Conservation (phyloP, 2,888 invertebrate species). For the Drosophila histrio region DNA sequence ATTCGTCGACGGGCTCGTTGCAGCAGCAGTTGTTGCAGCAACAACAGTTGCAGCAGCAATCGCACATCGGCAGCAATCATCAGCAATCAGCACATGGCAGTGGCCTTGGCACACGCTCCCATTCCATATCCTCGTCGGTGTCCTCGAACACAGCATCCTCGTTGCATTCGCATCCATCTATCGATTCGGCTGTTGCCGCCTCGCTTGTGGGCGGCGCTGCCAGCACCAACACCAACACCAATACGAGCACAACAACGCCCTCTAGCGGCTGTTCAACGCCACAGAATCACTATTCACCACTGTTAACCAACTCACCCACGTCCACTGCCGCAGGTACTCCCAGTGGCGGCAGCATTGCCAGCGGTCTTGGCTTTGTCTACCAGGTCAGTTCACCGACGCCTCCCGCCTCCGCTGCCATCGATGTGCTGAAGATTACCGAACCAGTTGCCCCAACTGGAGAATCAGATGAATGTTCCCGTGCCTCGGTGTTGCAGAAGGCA, state of each 20-base stretch:
- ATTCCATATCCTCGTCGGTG: conserved; percentile 78
- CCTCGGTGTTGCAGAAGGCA: conserved; percentile 84
- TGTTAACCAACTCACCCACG: conserved; percentile 83
- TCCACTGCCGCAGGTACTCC: conserved; percentile 82
- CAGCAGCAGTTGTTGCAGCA: conserved; percentile 62
- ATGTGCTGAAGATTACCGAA: conserved; percentile 83
- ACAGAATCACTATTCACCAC: conserved; percentile 84
- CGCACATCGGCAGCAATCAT: conserved; percentile 46
- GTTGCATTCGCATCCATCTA: conserved; percentile 83
- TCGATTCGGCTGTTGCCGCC: conserved; percentile 81
- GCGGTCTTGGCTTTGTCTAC: conserved; percentile 77
- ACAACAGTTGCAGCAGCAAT: conserved; percentile 49
- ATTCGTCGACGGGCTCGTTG: conserved; percentile 71
- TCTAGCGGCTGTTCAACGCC: conserved; percentile 84
- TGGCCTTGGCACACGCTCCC: conserved; percentile 71
- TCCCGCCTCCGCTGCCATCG: conserved; percentile 59
- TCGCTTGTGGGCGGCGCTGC: conserved; percentile 65
- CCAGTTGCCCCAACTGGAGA: conserved; percentile 58
- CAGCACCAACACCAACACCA: conserved; percentile 63
- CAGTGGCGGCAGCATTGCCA: conserved; percentile 79
- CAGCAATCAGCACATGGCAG: conserved; percentile 54
- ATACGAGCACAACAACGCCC: conserved; percentile 72
- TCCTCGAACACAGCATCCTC: conserved; percentile 80
- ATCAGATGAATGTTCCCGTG: conserved; percentile 83
- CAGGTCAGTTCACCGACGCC: conserved; percentile 81